Evolutionary conservation across 1,140 invertebrate genomes (phyloP), one percentile per base, ranked within the genome.

Genomic region (Phymastichus coffea): DNA sequence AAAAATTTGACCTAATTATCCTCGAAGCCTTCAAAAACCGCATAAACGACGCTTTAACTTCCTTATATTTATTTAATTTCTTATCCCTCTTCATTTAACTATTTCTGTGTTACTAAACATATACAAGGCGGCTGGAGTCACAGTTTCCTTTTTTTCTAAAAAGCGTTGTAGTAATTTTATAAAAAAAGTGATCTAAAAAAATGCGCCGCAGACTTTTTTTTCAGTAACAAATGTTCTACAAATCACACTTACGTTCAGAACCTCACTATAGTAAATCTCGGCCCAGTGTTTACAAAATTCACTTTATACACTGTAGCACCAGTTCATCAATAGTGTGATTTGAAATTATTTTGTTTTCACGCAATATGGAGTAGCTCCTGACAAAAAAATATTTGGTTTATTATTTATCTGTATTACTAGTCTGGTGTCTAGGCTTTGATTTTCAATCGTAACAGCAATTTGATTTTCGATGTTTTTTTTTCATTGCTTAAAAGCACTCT

Each of bases 121-220:
- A 57, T 47, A 6, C 14, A 22, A 57, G 35, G 26, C 33, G 46
- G 14, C 25, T 57, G 10, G 2, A 15, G 12, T 41, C 37, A 41
- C 35, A 4, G n/a, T n/a, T n/a, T n/a, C n/a, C n/a, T n/a, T 28
- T 30, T 41, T 33, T 23, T 30, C 47, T 57, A 57, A 33, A 51
- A 57, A 57, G 47, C 37, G 19, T 15, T 57, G n/a, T 49, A 33
- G 23, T 47, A 3, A 41, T 15, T 9, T 41, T 12, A 33, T 49
- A 49, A 57, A 49, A 44, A 51, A 51, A 51, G 37, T 57, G 46
- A 22, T 51, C 26, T 30, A 28, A 59, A 59, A 58, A 49, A 59
- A 59, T 59, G 38, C 48, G 57, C 41, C 37, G 20, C 41, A 25
- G 19, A 59, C 28, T 44, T 37, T 51, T 3, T n/a, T 40, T 25